Evolutionary conservation across 2,113 vertebrate genomes (phyloP).

Genomic region (Mesocricetus auratus): DNA sequence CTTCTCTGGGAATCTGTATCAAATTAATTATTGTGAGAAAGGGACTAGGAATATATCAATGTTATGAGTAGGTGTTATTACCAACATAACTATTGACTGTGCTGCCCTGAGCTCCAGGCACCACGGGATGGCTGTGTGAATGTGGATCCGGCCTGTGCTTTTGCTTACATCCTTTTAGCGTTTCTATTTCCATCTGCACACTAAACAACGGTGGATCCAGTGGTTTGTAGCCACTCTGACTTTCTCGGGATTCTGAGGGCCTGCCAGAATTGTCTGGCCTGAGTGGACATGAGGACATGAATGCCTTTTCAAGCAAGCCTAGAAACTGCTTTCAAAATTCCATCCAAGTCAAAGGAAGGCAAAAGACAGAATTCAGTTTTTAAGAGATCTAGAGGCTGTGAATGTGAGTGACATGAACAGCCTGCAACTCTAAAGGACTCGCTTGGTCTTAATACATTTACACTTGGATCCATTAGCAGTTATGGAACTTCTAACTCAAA

Average conservation of each 20-base stretch:
- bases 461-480: neutral
- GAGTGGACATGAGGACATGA: neutral
- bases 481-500: conserved; percentile 34
- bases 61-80: conserved; percentile 63
- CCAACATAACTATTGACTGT: conserved; percentile 54
- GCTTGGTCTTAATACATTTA: conserved; percentile 40
- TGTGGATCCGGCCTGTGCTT: neutral
- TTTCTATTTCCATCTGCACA: conserved; percentile 42
- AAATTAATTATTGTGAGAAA: conserved; percentile 76
- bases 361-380: conserved; percentile 51
- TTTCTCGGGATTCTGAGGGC: neutral
- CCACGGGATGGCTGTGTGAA: conserved; percentile 41
- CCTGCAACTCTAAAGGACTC: conserved; percentile 48
- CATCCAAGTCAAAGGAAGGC: conserved; percentile 40
- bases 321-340: conserved; percentile 37
- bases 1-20: conserved; percentile 73
- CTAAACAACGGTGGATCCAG: neutral
- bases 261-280: conserved; percentile 33
- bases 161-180: conserved; percentile 47
- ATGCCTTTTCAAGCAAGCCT: neutral
- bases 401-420: neutral
- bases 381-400: conserved; percentile 51
- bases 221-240: conserved; percentile 16
- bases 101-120: neutral
- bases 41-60: conserved; percentile 48